Base-by-base conservation (phyloP, 1,140 invertebrate species). In the Nylanderia fulva region DNA sequence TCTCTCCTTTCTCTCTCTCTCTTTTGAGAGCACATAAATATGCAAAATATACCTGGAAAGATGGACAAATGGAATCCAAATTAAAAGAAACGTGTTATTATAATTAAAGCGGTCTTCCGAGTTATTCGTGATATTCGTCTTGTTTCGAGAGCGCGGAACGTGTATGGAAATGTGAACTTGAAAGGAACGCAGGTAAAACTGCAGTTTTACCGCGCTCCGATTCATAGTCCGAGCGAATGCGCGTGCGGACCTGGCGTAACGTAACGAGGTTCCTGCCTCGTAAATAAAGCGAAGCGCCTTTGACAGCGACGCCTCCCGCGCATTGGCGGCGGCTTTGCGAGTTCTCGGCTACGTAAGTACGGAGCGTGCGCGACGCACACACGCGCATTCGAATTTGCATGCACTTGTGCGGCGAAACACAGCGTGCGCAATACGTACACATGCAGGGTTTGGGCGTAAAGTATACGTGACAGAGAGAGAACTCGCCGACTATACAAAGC, bases 221-320 rank as follows among this genome's bases (percentile, higher is more conserved):
- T 79, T 79, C 29, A 48, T 42, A 24, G 61, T 24, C 60, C n/a
- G 42, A 48, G 27, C 24, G 36, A 48, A 48, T n/a, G 61, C 56
- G 61, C 45, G 75, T 66, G 61, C 36, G 66, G 27, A 80, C 45
- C 45, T n/a, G n/a, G n/a, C 45, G 45, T 48, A 48, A 45, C 64
- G 64, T 69, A 69, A 69, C 77, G 77, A 82, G 77, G n/a, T 82
- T 82, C 77, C 77, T 82, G 64, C 24, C 77, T 58, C 77, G 77
- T 82, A 82, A 82, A 82, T 82, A 71, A 71, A 82, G 66, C 77
- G 64, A 39, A 48, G 48, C 77, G 64, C 77, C 77, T 82, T 82
- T 82, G 77, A 82, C 77, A 80, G 48, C 77, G 77, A 80, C 52
- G 77, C 24, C 77, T 71, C 66, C 66, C 77, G 77, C 77, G 52